phyloP scores from a whole-genome alignment of 2,797 vertebrate genomes.

The Carduelis carduelis region DNA sequence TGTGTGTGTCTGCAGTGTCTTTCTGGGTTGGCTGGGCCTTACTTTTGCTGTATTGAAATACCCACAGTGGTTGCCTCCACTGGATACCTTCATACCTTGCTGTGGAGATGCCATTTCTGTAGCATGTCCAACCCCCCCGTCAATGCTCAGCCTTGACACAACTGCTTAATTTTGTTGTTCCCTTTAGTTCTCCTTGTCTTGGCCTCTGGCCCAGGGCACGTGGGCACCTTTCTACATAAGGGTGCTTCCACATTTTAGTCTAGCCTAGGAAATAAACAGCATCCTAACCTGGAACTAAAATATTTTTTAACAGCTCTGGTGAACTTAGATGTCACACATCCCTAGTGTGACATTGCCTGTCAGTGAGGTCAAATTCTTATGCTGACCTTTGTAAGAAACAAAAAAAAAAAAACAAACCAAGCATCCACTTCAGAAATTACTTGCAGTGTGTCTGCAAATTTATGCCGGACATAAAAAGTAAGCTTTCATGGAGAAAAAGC shows the following conservation, averaged over 20 bases:
- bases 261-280: neutral
- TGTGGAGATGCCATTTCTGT: neutral
- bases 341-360: neutral
- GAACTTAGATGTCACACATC: no score
- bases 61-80: accelerated
- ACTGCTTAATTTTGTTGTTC: neutral
- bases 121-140: neutral
- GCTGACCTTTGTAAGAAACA: neutral
- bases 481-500: neutral
- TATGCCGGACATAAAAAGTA: neutral
- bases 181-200: neutral
- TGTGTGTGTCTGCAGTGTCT: neutral
- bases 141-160: neutral
- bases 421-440: neutral
- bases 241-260: neutral
- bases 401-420: no score
- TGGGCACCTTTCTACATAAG: neutral
- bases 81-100: neutral
- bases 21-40: neutral
- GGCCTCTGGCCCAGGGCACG: neutral
- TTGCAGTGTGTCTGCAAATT: neutral
- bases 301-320: neutral
- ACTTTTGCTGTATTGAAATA: neutral
- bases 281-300: neutral
- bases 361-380: neutral